Evolutionary conservation across 2,888 invertebrate species (phyloP).

Genomic region (Drosophila greeni): DNA sequence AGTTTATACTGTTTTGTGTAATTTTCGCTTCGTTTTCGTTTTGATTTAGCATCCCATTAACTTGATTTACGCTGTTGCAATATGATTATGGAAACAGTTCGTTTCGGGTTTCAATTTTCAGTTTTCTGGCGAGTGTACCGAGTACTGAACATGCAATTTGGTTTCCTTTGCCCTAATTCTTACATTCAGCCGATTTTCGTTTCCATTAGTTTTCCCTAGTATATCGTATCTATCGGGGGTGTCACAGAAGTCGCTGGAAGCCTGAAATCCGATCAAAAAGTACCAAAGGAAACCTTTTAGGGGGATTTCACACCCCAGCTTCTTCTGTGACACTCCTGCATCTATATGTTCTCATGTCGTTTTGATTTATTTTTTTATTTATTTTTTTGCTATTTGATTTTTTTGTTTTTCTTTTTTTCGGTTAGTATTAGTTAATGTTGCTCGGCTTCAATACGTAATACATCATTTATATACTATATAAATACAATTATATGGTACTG

Average conservation of each 20-base stretch:
- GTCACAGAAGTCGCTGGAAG: background rate
- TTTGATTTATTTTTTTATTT: slow-evolving; percentile 22
- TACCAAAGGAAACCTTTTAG: background rate
- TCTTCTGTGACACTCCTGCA: background rate
- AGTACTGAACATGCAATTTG: slow-evolving; percentile 43
- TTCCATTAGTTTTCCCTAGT: slow-evolving; percentile 34
- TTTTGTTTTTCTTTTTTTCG: background rate
- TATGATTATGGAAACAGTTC: slow-evolving; percentile 42
- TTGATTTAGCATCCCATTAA: slow-evolving; percentile 40
- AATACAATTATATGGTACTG: slow-evolving; percentile 67
- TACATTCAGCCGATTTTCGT: slow-evolving; percentile 38
- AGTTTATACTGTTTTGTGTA: slow-evolving; percentile 51
- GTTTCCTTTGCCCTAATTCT: slow-evolving; percentile 43
- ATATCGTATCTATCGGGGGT: slow-evolving; percentile 16
- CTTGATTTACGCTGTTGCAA: slow-evolving; percentile 27
- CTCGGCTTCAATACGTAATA: slow-evolving; percentile 67
- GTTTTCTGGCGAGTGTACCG: slow-evolving; percentile 38
- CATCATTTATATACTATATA: slow-evolving; percentile 66
- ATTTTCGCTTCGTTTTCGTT: slow-evolving; percentile 13
- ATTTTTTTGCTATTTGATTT: slow-evolving; percentile 7
- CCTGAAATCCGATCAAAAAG: background rate
- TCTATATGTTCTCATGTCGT: slow-evolving; percentile 22
- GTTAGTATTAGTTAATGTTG: slow-evolving; percentile 50
- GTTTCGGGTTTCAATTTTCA: slow-evolving; percentile 6
- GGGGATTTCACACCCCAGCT: background rate